These are phyloP conservation scores for Zaprionus kolodkinae DNA, from an alignment of 1,140 invertebrate genomes.

Conservation along the genomic window DNA sequence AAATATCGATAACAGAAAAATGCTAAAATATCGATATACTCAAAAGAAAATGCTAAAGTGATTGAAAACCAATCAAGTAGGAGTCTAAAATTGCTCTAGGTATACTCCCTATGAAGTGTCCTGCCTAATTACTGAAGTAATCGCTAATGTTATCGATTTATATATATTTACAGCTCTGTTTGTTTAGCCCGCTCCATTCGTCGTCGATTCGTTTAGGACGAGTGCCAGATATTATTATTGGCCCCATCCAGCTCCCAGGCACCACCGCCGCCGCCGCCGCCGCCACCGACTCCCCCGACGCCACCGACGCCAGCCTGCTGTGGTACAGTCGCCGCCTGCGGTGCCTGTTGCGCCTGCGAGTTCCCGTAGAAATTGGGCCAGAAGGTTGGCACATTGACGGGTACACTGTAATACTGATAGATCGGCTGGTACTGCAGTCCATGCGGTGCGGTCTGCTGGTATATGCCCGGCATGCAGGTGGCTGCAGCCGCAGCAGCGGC, in stretches of 20 bases:
- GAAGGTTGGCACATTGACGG: slow-evolving; percentile 17
- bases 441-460: slow-evolving; percentile 6
- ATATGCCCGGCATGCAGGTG: background rate
- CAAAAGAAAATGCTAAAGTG: too few species aligned
- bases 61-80: too few species aligned
- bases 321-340: background rate
- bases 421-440: slow-evolving; percentile 18
- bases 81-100: too few species aligned
- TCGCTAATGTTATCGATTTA: background rate
- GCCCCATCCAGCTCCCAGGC: slow-evolving; percentile 24
- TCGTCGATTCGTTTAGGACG: background rate
- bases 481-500: background rate
- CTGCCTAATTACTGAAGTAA: slow-evolving; percentile 14
- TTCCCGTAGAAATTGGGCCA: slow-evolving; percentile 16
- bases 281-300: background rate
- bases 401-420: slow-evolving; percentile 33
- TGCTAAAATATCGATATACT: too few species aligned
- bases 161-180: slow-evolving; percentile 16
- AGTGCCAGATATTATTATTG: slow-evolving; percentile 8
- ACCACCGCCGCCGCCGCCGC: background rate
- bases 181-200: too few species aligned
- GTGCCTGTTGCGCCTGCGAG: background rate
- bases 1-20: too few species aligned
- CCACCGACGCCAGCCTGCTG: background rate
- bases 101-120: too few species aligned